Conservation (phyloP, 2,797 vertebrate species). For the Coranthus polyacanthus region DNA sequence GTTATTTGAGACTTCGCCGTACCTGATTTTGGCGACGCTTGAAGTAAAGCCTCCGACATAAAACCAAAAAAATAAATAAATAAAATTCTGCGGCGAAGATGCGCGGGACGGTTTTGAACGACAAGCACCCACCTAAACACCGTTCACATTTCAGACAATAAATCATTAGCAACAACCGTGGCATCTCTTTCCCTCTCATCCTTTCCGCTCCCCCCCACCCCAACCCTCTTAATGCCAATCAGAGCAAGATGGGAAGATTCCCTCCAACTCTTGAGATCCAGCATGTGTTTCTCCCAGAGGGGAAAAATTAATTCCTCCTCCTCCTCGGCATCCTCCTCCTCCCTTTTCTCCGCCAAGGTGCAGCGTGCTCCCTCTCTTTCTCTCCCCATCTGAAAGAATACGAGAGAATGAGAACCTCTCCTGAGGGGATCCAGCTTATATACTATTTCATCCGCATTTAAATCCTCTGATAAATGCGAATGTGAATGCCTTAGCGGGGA, state of each 20-base stretch:
- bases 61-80: too few relatives aligned
- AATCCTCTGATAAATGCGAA: constrained; percentile 88
- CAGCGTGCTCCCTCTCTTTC: constrained; percentile 80
- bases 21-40: too few relatives aligned
- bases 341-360: constrained; percentile 85
- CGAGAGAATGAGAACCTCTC: constrained; percentile 86
- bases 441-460: constrained; percentile 89
- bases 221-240: constrained; percentile 84
- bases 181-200: constrained; percentile 68
- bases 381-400: constrained; percentile 80
- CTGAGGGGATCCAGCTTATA: constrained; percentile 88
- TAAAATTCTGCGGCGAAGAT: neutral
- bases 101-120: constrained; percentile 44
- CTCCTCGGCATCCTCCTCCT: constrained; percentile 83
- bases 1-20: too few relatives aligned
- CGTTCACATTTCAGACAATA: constrained; percentile 81
- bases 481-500: constrained; percentile 83
- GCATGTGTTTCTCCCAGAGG: constrained; percentile 87
- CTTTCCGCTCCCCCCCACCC: constrained; percentile 46
- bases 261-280: constrained; percentile 84
- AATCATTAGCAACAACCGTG: constrained; percentile 82
- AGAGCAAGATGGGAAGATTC: constrained; percentile 86
- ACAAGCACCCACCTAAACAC: constrained; percentile 64
- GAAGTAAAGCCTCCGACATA: too few relatives aligned
- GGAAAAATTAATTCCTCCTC: constrained; percentile 90